These are phyloP conservation scores for Stenodema calcarata DNA, from an alignment of 2,888 invertebrate species.

Conservation along the genomic window DNA sequence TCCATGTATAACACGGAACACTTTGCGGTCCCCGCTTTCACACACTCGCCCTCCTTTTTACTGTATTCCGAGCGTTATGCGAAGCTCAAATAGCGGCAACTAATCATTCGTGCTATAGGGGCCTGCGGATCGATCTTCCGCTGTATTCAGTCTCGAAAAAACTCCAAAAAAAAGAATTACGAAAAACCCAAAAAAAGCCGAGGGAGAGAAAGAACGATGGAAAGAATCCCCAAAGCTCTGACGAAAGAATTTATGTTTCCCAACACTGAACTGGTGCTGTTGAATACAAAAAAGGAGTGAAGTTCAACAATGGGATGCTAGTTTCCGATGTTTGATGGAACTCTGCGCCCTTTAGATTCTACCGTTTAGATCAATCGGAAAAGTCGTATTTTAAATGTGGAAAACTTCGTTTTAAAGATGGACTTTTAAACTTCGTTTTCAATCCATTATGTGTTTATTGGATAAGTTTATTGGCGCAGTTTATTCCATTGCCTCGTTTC, in stretches of 20 bases:
- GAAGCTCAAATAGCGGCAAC: constrained; percentile 19
- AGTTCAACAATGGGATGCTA: background rate
- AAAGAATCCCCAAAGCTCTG: background rate
- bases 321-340: constrained; percentile 2
- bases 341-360: background rate
- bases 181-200: background rate
- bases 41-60: background rate
- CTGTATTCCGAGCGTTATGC: background rate
- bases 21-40: constrained; percentile 14
- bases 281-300: constrained; percentile 12
- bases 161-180: background rate
- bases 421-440: too few relatives aligned
- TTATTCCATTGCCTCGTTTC: background rate
- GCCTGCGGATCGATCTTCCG: background rate
- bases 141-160: background rate
- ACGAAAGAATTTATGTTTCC: background rate
- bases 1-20: constrained; percentile 25
- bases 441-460: background rate
- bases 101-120: constrained; percentile 22
- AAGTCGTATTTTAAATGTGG: background rate
- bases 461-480: background rate
- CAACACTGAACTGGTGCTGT: background rate
- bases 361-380: background rate
- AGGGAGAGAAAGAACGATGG: background rate
- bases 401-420: background rate